Conservation (phyloP, 1,140 invertebrate species). For the Drosophila orosa region DNA sequence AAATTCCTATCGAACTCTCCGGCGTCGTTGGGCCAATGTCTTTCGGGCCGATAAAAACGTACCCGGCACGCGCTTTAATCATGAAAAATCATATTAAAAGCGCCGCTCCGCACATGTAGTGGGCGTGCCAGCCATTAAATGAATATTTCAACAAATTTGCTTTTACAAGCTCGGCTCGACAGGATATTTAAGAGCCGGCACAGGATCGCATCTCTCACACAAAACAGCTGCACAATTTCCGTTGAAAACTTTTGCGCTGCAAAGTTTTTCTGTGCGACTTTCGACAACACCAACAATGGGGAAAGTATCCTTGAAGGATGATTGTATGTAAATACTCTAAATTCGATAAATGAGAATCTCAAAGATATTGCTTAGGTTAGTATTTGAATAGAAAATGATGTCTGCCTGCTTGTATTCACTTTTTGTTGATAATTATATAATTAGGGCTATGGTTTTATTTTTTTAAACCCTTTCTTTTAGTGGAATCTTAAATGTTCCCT, state of each 20-base stretch:
- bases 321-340: constrained; percentile 19
- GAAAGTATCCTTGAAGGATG: background rate
- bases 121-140: constrained; percentile 65
- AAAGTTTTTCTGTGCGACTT: constrained; percentile 79
- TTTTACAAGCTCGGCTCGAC: constrained; percentile 46
- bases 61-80: constrained; percentile 75
- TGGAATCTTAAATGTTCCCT: background rate
- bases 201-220: constrained; percentile 36
- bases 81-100: constrained; percentile 77
- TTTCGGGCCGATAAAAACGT: constrained; percentile 67
- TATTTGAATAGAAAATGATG: background rate
- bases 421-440: background rate
- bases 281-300: constrained; percentile 56
- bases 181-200: constrained; percentile 45
- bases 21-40: constrained; percentile 44
- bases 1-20: constrained; percentile 69
- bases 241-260: constrained; percentile 65
- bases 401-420: no score
- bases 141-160: constrained; percentile 76
- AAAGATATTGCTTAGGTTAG: background rate
- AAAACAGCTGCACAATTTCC: constrained; percentile 82
- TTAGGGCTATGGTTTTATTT: background rate
- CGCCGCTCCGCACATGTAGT: constrained; percentile 23
- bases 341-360: background rate
- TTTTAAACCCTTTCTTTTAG: background rate